Evolutionary conservation across 1,140 invertebrate species (phyloP).

Genomic region (Penaeus chinensis): DNA sequence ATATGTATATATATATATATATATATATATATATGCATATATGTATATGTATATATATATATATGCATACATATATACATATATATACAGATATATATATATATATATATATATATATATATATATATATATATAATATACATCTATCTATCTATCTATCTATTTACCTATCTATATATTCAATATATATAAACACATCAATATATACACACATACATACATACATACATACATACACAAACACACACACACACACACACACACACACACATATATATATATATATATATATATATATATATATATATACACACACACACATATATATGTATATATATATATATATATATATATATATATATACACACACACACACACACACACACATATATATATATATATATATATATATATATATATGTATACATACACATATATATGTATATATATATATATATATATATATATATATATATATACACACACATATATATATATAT

Average conservation of each 20-base stretch:
- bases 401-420: too few relatives aligned
- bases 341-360: neutral
- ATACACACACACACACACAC: neutral
- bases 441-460: too few relatives aligned
- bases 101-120: constrained; percentile 13
- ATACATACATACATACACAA: neutral
- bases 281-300: constrained; percentile 11
- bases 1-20: neutral
- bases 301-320: neutral
- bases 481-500: too few relatives aligned
- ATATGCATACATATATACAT: neutral
- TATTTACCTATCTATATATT: neutral
- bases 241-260: neutral
- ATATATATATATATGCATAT: neutral
- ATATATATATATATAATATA: neutral
- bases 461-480: too few relatives aligned
- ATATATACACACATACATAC: neutral
- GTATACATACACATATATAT: too few relatives aligned
- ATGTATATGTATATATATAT: neutral
- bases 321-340: neutral
- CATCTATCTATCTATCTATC: neutral
- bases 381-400: neutral
- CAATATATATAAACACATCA: neutral
- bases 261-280: constrained; percentile 18
- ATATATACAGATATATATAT: neutral